These are phyloP conservation scores for Spisula subtruncata DNA, from an alignment of 2,888 invertebrate genomes.

Conservation along the genomic window DNA sequence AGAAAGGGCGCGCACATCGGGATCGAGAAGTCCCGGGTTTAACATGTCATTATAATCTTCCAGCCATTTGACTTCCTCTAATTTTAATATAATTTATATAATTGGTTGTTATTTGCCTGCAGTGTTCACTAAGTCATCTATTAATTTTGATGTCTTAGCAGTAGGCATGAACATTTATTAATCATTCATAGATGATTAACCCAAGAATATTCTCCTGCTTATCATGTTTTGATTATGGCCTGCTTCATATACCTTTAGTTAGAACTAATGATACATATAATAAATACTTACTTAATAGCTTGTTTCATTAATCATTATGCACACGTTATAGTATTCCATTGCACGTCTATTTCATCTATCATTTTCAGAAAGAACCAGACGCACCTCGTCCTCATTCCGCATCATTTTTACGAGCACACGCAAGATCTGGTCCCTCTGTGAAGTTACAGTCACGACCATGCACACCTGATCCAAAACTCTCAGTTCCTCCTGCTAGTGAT, in stretches of 20 bases:
- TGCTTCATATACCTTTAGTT: not conserved
- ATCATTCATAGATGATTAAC: too few species aligned
- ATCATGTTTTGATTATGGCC: not conserved
- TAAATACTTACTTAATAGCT: not conserved
- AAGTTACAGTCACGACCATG: slow-evolving; percentile 79
- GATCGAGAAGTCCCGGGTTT: too few species aligned
- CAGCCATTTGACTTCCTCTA: too few species aligned
- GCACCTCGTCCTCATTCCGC: slow-evolving; percentile 85
- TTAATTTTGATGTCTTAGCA: too few species aligned
- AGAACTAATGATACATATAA: not conserved
- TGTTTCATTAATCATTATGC: not conserved
- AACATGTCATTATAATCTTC: too few species aligned
- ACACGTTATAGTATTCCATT: not conserved
- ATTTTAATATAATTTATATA: too few species aligned
- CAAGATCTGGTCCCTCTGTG: slow-evolving; percentile 83
- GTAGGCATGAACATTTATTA: too few species aligned
- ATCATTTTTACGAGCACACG: slow-evolving; percentile 86
- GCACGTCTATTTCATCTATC: not conserved
- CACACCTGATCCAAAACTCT: slow-evolving; percentile 80
- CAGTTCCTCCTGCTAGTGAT: slow-evolving; percentile 83
- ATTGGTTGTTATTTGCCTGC: too few species aligned
- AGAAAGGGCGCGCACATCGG: too few species aligned
- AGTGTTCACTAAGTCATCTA: too few species aligned
- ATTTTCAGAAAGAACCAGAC: slow-evolving; percentile 79
- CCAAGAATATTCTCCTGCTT: too few species aligned